Evolutionary conservation across 2,888 invertebrate genomes (phyloP), one percentile per base, ranked within the genome.

Genomic region (Cataglyphis altisquamis): DNA sequence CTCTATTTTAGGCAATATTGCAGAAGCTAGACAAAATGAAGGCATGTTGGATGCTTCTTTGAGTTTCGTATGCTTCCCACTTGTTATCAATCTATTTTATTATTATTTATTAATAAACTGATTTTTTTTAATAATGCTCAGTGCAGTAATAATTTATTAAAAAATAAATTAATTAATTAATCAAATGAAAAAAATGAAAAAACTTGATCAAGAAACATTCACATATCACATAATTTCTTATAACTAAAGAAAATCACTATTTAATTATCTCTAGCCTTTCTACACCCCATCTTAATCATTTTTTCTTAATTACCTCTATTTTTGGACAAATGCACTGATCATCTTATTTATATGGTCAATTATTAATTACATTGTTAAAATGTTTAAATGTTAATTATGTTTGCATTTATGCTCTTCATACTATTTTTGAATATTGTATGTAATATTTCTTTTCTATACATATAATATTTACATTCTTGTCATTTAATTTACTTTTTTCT

Each of bases 11-110:
- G 96, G 96, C 95, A 92, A 95, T 95, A 94, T 95, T 96, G 94
- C 95, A 95, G 95, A 95, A 95, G 94, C 95, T 96, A 95, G 96
- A 96, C 95, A 95, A 95, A 94, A 94, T 95, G 94, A 96, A 96
- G 96, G 96, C 96, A 96, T 95, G 96, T 78, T 96, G 94, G 94
- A 93, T 87, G 91, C 92, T 93, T 93, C 92, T 94, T 91, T 94
- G 91, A 91, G 92, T 94, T 94, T 90, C 87, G 78, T 90, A 88
- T 82, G 86, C 82, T 88, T 90, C 64, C 12, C 52, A 82, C 70
- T 81, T 62, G n/a, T 81, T 81, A 66, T 39, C n/a, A 25, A 68
- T 77, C 25, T 72, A 72, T 39, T 55, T 75, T 91, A 75, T 89
- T 90, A 90, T 92, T 87, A 85, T 84, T 91, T 91, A 73, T 84